Evolutionary conservation across 2,888 invertebrate genomes (phyloP), one percentile per base, ranked within the genome.

Genomic region (Cartodere bifasciata): DNA sequence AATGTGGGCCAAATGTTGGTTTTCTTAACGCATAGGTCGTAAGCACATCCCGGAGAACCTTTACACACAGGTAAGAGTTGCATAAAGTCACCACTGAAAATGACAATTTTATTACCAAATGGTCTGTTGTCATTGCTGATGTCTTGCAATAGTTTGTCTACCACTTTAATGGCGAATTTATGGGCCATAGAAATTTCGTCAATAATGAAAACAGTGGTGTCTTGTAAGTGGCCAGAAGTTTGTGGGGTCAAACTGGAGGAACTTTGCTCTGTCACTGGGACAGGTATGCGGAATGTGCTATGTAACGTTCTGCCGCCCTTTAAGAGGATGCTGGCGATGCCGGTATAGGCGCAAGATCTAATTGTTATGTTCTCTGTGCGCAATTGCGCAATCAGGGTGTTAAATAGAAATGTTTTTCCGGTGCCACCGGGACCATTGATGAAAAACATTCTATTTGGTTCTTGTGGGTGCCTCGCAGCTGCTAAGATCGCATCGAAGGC

Each of bases 401-500:
- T 44, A 31, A 52, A 55, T 2, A 59, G 32, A 34, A 44, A 59
- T 2, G 58, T 61, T 43, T 62, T 62, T 2, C 57, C 60, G 11
- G 55, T 51, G 10, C 59, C 61, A 4, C 56, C 58, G 2, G 59
- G 55, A 9, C 55, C 59, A 42, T 61, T 58, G 4, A 58, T 13
- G 24, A 24, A 24, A 24, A 24, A 24, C 10, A 24, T 6, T n/a
- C 11, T 7, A 9, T 11, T 24, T 9, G 6, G 6, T 6, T 24
- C 24, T 7, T 24, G 6, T 6, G 24, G 11, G 6, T 10, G 9
- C 7, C 6, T 6, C 9, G 6, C 24, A 10, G 7, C 11, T 24
- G 6, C 11, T 7, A 10, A n/a, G 9, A n/a, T 24, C 6, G 24
- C 6, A 24, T 20, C 20, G 20, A 20, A 20, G 7, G 20, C 20